Conservation (phyloP, 2,797 vertebrate genomes). For the Buphagus erythrorhynchus region DNA sequence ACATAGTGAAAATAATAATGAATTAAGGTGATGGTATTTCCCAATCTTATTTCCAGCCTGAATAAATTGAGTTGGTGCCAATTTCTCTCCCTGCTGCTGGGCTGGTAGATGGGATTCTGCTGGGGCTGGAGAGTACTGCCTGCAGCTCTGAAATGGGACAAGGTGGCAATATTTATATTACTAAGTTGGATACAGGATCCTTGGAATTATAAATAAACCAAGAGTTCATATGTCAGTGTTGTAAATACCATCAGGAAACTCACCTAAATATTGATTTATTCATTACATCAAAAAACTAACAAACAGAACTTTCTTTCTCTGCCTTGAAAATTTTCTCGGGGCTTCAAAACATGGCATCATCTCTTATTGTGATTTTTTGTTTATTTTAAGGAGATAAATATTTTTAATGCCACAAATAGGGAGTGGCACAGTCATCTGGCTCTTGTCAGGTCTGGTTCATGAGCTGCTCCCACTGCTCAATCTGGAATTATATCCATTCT, state of each 20-base stretch:
- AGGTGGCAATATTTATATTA: background rate
- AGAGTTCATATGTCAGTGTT: background rate
- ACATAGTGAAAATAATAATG: background rate
- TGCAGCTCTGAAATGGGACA: background rate
- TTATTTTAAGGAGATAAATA: background rate
- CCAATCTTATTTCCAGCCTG: background rate
- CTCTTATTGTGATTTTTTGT: background rate
- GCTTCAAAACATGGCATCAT: background rate
- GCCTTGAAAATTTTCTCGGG: background rate
- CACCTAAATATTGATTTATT: background rate
- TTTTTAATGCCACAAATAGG: background rate
- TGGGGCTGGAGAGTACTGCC: background rate
- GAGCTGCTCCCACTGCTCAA: background rate
- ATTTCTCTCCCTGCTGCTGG: background rate
- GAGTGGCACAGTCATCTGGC: background rate
- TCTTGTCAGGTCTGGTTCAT: background rate
- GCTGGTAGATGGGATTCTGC: background rate
- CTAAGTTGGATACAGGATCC: background rate
- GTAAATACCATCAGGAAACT: background rate
- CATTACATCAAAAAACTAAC: background rate
- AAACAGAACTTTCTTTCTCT: background rate
- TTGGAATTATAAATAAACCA: background rate
- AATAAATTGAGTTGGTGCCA: background rate
- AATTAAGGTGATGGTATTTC: conserved; percentile 17
- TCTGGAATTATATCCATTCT: background rate